Base-by-base conservation (phyloP, 2,113 vertebrate genomes). In the Chionis minor region DNA sequence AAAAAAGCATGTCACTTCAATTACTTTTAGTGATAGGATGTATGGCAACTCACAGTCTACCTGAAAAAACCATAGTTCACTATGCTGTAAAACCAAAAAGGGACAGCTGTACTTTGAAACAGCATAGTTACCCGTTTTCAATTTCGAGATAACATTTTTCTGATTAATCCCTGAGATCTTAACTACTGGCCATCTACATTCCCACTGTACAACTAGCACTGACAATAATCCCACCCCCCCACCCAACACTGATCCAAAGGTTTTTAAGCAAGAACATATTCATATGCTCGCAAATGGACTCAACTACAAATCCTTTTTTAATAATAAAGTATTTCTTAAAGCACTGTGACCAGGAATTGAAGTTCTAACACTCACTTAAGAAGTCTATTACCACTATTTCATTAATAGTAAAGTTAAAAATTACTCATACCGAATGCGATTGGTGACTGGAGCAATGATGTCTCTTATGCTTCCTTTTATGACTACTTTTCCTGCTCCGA, bases 381-480 rank as follows among this genome's bases (percentile, higher is more conserved):
- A 94, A 92, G 91, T 83, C 80, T 96, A 98, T 95, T 95, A 95
- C 77, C 95, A 86, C 89, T 97, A 97, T 94, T 88, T 88, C 88
- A 96, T 94, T 88, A 97, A 96, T 92, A 97, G 97, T 96, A 96
- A 97, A 97, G 96, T 96, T 97, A 96, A 96, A 95, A 98, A 88
- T 93, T 94, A 97, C 96, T 97, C 99, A 97, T 99, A 99, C 99
- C 99, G 98, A 98, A 98, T 96, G 97, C 8, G 99, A 99, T 92
- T 98, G 97, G 90, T 98, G 98, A 89, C 97, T 98, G 96, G 98
- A 98, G 94, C 94, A 98, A 71, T 98, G 98, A 63, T 98, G 98
- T 75, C 95, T 98, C 88, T 98, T 98, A 96, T 86, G 98, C 92
- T 98, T 98, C 95, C 97, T 98, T 98, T 98, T 98, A 97, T 96